phyloP scores from a whole-genome alignment of 1,140 invertebrate genomes.

The Drosophila ironensis region DNA sequence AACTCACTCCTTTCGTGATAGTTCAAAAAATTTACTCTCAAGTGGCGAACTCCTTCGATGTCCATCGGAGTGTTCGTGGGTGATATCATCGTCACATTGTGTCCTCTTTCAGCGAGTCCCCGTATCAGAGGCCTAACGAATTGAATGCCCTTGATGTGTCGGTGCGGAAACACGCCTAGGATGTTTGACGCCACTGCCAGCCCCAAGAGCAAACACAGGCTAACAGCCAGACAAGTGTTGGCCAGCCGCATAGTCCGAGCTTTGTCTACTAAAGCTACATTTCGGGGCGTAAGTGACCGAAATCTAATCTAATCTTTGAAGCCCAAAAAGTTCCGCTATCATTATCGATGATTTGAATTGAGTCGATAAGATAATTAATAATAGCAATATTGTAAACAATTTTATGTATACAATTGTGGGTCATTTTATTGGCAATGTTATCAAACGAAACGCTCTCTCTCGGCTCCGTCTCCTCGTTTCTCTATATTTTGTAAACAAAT shows the following conservation, averaged over 20 bases:
- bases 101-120: constrained; percentile 17
- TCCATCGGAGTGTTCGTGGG: neutral
- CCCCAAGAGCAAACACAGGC: constrained; percentile 5
- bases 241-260: constrained; percentile 5
- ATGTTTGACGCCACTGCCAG: constrained; percentile 36
- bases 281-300: neutral
- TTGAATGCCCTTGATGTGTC: constrained; percentile 4
- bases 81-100: constrained; percentile 41
- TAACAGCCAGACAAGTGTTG: neutral
- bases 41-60: constrained; percentile 30
- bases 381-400: too few relatives aligned
- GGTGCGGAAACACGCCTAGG: constrained; percentile 34
- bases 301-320: too few relatives aligned
- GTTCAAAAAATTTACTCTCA: constrained; percentile 24
- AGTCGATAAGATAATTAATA: too few relatives aligned
- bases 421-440: too few relatives aligned
- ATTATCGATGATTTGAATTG: too few relatives aligned
- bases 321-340: too few relatives aligned
- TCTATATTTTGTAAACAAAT: neutral
- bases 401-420: too few relatives aligned
- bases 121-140: constrained; percentile 19
- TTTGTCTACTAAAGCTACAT: too few relatives aligned
- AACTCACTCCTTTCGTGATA: constrained; percentile 14
- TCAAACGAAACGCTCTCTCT: too few relatives aligned
- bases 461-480: neutral